Base-by-base conservation (phyloP, 1,140 invertebrate genomes). In the Gryon sp. region DNA sequence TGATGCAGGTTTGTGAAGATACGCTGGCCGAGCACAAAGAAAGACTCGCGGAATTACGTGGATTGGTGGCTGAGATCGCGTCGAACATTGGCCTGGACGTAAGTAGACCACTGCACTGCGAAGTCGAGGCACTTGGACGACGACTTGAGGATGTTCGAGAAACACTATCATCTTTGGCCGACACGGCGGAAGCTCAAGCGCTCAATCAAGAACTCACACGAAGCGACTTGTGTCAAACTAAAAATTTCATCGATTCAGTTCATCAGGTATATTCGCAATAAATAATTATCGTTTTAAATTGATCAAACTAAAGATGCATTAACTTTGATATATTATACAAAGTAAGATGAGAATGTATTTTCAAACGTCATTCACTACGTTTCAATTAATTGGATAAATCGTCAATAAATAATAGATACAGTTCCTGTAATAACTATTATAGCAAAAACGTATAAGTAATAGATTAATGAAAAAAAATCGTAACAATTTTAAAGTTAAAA, bases 101-200 rank as follows among this genome's bases (percentile, higher is more conserved):
- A 2, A 90, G 91, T 28, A 90, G 91, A 7, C 90, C 94, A 0
- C 87, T 95, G 32, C 92, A 93, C 26, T 91, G 92, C n/a, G 94
- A 95, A 80, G 91, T 95, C 4, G 93, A 95, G 72, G 92, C 93
- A 0, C 86, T 95, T n/a, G 94, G 93, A 11, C 90, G 92, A 55
- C 90, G 93, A n/a, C 89, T 96, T 26, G 92, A 94, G 78, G 91
- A 95, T 82, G 93, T 95, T 32, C 90, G 93, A 36, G 92, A 94
- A 63, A 91, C 93, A 8, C 90, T 95, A 2, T 92, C 92, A 34
- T 90, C 91, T 5, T 84, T 96, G 65, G 93, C 93, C 12, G 92
- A 95, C 81, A 92, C 94, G 18, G 94, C 94, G 4, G 94, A 95
- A 79, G 90, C 90, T 1, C 89, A 90, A 43, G 90, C 90, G 11